Percentiles rank a stretch among this genome's conserved stretches.
phyloP scores from a whole-genome alignment of 1,140 invertebrate species.

The Euborellia annulipes region DNA sequence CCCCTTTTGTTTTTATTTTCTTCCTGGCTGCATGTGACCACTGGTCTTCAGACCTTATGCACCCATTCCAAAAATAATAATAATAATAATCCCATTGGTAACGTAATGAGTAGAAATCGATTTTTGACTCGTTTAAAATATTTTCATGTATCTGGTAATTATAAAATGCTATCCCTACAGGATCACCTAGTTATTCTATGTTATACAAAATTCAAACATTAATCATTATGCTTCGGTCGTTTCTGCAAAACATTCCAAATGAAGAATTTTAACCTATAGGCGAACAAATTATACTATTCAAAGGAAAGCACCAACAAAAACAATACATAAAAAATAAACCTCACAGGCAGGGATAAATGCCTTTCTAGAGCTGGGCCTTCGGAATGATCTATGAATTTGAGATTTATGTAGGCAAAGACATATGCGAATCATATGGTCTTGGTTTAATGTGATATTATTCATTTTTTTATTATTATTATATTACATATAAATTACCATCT shows the following conservation, averaged over 20 bases:
- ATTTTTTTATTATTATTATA: no score
- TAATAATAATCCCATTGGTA: constrained; percentile 7
- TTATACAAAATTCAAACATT: constrained; percentile 12
- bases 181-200: constrained; percentile 6
- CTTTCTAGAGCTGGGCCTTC: constrained; percentile 11
- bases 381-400: constrained; percentile 17
- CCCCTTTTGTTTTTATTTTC: no score
- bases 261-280: constrained; percentile 24
- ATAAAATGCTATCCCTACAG: constrained; percentile 2
- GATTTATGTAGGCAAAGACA: constrained; percentile 12
- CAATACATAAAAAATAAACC: constrained; percentile 22
- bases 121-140: constrained; percentile 9
- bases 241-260: constrained; percentile 16
- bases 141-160: constrained; percentile 11
- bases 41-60: no score
- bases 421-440: no score
- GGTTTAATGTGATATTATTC: no score
- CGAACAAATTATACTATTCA: constrained; percentile 22
- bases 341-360: constrained; percentile 20
- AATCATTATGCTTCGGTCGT: constrained; percentile 10
- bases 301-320: constrained; percentile 15
- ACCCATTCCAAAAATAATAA: no score
- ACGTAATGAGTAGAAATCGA: constrained; percentile 6
- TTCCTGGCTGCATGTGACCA: no score
- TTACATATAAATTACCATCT: no score